Evolutionary conservation across 64 coral and sea anemone species (phyloP), one percentile per base, ranked within the genome.

Genomic region (Astreopora myriophthalma): DNA sequence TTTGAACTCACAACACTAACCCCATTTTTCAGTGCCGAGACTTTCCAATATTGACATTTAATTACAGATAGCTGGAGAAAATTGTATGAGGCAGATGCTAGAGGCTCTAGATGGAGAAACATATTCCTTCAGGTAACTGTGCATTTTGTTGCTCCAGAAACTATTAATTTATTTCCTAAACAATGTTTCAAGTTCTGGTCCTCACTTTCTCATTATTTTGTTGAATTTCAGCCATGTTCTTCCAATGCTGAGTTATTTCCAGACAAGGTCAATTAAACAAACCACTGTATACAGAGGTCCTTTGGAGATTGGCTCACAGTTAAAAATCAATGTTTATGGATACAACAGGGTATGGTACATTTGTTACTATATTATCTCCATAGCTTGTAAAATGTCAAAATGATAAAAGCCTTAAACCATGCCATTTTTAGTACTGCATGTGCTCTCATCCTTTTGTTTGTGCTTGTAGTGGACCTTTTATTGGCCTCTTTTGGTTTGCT

Each of bases 271-370:
- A 69, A 69, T 98, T 22, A 94, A 81, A 80, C 96, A 98, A 73
- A 92, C 89, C 22, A 98, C 96, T 13, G 90, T 92, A 1, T 98
- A 95, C 73, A 88, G 96, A 37, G 96, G 96, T 4, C 96, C 96
- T 6, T 79, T 98, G 30, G 92, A 95, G 30, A 98, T 98, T 85
- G 96, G 96, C 11, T 92, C 96, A 36, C 86, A 91, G 34, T 74
- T 98, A 14, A 98, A 98, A 64, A 92, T 98, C 20, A 98, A 98
- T 57, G 96, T 98, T 1, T 95, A 95, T 88, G 96, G 92, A 11
- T 98, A 98, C 38, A 95, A 76, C 23, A 98, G 94, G 79, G 96
- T 98, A 92, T 19, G 10, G 11, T 44, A 0, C 40, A 44, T 44
- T 11, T 5, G 11, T 6, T 46, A 46, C 42, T 46, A 5, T 46